Conservation (phyloP, 2,797 vertebrate genomes). For the Sphenopsis melanotis region DNA sequence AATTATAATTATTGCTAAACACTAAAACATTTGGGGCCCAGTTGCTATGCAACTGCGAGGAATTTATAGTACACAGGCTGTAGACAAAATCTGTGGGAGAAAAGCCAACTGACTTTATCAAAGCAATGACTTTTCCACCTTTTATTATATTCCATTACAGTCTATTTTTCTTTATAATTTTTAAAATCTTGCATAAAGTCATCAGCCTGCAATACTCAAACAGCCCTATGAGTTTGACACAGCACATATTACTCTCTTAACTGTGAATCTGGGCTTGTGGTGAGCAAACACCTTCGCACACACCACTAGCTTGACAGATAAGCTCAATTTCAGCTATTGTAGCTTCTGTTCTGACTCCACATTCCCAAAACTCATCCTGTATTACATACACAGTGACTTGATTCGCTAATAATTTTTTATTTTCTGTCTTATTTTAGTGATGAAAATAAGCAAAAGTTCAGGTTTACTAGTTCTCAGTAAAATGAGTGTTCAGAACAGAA, state of each 20-base stretch:
- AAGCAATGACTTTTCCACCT: not conserved
- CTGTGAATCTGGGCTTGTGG: not conserved
- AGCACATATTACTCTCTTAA: not conserved
- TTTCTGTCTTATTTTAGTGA: not conserved
- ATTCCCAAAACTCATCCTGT: not conserved
- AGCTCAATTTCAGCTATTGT: not conserved
- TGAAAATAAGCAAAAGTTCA: not conserved
- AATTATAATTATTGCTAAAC: slow-evolving; percentile 19
- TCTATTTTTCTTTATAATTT: not conserved
- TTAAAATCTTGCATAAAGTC: not conserved
- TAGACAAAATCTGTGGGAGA: not conserved
- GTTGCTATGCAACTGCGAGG: not conserved
- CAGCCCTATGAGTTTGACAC: not conserved
- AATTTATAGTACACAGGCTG: not conserved
- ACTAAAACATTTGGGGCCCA: not conserved
- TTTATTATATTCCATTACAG: not conserved
- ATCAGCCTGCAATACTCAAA: not conserved
- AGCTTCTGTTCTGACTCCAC: not conserved
- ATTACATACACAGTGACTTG: accelerated
- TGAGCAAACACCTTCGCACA: not conserved
- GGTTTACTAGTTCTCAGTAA: not conserved
- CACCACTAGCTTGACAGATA: not conserved
- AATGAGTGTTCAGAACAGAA: not conserved
- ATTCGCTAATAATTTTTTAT: not conserved
- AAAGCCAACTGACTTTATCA: not conserved